A percentile compares a stretch with the other conserved stretches of the same genome.
Conservation (phyloP, 2,113 vertebrate genomes). For the Phrynosoma blainvillii region DNA sequence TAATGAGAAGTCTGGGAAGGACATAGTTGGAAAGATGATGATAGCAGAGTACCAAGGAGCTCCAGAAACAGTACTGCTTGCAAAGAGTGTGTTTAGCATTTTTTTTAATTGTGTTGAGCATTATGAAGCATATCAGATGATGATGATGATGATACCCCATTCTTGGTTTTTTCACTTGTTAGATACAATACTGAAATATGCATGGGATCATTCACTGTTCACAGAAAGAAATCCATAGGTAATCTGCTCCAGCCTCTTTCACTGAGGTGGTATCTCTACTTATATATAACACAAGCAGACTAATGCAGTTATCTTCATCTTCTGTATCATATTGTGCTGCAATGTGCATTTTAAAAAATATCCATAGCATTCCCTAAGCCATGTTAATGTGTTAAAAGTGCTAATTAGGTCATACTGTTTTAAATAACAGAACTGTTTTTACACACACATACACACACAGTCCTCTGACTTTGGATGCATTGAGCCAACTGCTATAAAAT, state of each 20-base stretch:
- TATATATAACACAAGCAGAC: neutral
- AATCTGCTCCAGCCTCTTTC: neutral
- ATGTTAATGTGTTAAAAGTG: neutral
- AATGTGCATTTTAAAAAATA: neutral
- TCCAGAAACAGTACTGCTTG: neutral
- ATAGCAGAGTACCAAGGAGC: neutral
- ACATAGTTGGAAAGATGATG: neutral
- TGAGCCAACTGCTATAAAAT: too few species aligned
- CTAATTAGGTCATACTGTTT: too few species aligned
- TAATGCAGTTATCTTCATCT: neutral
- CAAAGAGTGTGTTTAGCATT: neutral
- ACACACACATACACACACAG: too few species aligned
- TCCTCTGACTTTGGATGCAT: too few species aligned
- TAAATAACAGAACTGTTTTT: too few species aligned
- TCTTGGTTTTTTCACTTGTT: neutral
- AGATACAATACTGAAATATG: neutral
- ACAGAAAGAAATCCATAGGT: neutral
- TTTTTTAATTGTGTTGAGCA: neutral
- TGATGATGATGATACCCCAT: neutral
- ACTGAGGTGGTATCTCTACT: neutral
- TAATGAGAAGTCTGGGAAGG: neutral
- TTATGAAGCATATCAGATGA: neutral
- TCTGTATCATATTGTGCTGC: neutral
- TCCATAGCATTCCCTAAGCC: neutral
- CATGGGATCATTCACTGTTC: neutral